Evolutionary conservation across 2,113 vertebrate species (phyloP).

Genomic region (Arenaria interpres): DNA sequence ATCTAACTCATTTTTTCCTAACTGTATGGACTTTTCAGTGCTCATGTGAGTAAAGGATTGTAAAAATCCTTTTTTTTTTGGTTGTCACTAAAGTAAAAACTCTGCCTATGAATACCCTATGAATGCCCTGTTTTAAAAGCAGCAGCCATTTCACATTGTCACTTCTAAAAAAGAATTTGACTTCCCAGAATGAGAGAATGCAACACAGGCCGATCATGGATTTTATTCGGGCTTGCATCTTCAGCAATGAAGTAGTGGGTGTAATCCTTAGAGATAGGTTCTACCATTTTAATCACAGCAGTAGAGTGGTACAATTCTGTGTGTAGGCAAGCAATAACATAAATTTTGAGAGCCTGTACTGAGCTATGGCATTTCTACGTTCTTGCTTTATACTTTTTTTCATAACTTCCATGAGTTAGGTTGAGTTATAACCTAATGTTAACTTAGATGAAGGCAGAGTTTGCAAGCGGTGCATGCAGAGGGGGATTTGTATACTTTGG

Average conservation of each 20-base stretch:
- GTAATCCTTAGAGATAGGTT: not conserved
- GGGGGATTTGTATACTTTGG: not conserved
- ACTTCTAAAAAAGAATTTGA: not conserved
- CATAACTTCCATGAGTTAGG: not conserved
- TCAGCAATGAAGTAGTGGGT: not conserved
- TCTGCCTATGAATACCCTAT: not conserved
- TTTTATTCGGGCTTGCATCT: not conserved
- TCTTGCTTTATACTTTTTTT: not conserved
- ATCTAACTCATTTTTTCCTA: constrained; percentile 28
- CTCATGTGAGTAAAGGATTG: not conserved
- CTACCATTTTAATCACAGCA: not conserved
- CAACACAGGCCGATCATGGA: rapidly evolving
- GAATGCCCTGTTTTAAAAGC: not conserved
- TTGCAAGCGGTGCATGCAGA: not conserved
- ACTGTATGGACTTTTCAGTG: not conserved
- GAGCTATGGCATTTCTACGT: not conserved
- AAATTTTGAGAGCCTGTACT: not conserved
- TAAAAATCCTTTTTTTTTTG: not conserved
- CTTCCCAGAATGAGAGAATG: not conserved
- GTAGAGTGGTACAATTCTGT: not conserved
- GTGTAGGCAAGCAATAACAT: not conserved
- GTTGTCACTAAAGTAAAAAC: not conserved
- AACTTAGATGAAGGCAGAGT: not conserved
- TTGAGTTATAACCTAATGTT: not conserved
- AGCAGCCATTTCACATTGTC: not conserved